Base-by-base conservation (phyloP, 2,888 invertebrate genomes). In the Lapara coniferarum region DNA sequence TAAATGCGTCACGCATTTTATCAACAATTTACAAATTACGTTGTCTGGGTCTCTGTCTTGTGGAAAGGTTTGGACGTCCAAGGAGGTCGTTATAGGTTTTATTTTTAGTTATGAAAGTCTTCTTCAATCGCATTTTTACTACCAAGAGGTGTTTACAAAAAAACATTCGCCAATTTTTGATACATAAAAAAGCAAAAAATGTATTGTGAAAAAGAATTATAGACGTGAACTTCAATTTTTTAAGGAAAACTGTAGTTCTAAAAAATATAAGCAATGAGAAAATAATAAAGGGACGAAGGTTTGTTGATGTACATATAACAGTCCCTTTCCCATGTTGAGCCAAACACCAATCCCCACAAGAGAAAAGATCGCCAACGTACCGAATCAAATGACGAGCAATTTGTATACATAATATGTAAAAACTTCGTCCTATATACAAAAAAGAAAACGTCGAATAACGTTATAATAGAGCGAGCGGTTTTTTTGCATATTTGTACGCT, bases 401-500 rank as follows among this genome's bases (percentile, higher is more conserved):
- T 46, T 44, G 16, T 59, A 59, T 63, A 63, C 46, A 19, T 46
- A 53, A 59, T 63, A 63, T 63, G 19, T 63, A 63, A 63, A 49
- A 63, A 63, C 63, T 56, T 19, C 19, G 46, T 19, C 13, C 46
- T 63, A 63, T 63, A 13, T 63, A 63, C 63, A 63, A 46, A 37
- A 44, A 59, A 6, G 37, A 46, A 37, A 44, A 59, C 10, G 37
- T 16, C 1, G 49, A 19, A 16, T 5, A 46, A 46, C 46, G 44
- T 49, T 25, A 63, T 0, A 19, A 10, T 19, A 55, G 2, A 63
- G 19, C 63, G 63, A 19, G 63, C 63, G 10, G 12, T 73, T 71
- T 69, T 71, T 72, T 70, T 63, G 52, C 58, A 70, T 71, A 68
- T 69, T 57, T 59, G 63, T 63, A 63, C 63, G 63, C 63, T 49